Conservation (phyloP, 2,113 vertebrate species). For the Peucedramus taeniatus region DNA sequence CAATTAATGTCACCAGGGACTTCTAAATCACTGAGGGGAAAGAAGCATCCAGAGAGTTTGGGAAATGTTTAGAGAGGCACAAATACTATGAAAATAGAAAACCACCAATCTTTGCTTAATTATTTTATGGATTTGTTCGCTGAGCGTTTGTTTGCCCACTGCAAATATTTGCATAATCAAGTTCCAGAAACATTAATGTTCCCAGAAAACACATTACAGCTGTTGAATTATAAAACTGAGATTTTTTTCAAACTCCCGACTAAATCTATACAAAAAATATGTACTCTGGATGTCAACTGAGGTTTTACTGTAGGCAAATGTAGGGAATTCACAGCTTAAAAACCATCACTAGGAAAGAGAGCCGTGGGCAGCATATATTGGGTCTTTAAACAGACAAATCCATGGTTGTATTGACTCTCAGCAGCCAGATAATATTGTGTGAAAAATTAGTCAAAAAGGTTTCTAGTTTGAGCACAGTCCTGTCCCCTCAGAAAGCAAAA, state of each 20-base stretch:
- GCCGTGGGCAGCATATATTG: neutral
- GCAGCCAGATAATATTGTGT: neutral
- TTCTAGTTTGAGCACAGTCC: neutral
- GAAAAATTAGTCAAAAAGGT: neutral
- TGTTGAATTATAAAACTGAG: slow-evolving; percentile 4
- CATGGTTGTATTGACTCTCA: neutral
- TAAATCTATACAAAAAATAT: neutral
- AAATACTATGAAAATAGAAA: neutral
- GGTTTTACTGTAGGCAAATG: neutral
- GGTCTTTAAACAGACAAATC: neutral
- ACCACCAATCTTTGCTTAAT: neutral
- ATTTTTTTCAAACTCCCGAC: neutral
- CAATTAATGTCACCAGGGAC: neutral
- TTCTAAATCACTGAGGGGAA: neutral
- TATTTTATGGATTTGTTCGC: neutral
- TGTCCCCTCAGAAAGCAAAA: neutral
- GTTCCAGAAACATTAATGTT: neutral
- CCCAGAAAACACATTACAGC: slow-evolving; percentile 10
- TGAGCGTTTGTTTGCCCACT: neutral
- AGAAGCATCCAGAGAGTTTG: neutral
- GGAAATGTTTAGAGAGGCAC: neutral
- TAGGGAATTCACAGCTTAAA: neutral
- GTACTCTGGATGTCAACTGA: neutral
- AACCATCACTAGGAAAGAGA: neutral
- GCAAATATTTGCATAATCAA: slow-evolving; percentile 33